Base-by-base conservation (phyloP, 1,140 invertebrate genomes). In the Mactra quadrangularis region DNA sequence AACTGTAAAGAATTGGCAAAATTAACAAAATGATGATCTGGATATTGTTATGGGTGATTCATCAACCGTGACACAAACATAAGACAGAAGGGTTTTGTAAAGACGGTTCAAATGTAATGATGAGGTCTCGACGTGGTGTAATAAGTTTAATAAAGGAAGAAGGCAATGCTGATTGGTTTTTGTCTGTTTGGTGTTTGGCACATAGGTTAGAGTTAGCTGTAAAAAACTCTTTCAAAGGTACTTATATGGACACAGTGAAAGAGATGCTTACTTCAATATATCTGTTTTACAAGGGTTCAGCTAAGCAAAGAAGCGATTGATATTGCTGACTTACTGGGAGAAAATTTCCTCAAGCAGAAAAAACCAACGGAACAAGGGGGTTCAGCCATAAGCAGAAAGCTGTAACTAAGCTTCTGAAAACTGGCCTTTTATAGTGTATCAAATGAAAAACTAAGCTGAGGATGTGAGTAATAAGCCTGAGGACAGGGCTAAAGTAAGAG, bases 121-220 rank as follows among this genome's bases (percentile, higher is more conserved):
- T 83, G 70, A 71, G 81, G 1, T n/a, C n/a, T 0, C 0, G 33
- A n/a, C 11, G 53, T 17, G 59, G 70, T 7, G 81, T 83, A 0
- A 66, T 55, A 29, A 66, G 31, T 3, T 22, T 83, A 1, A 11
- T 75, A 1, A 83, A 68, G 41, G 47, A 72, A 25, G 17, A 35
- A n/a, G 68, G 57, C n/a, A 57, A 72, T 47, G 68, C 68, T 35
- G 59, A 64, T 45, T 83, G 59, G 55, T 60, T 82, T 19, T 53
- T 84, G 3, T 25, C 38, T 77, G 74, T 84, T 0, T 72, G 82
- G 82, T 84, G 75, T 64, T n/a, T 79, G 17, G 82, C 74, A 0
- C 64, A 83, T 59, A 31, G 71, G n/a, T 53, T 83, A 2, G 82
- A 83, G 33, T 41, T 83, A 27, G 82, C 82, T 4, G 66, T 35